phyloP scores from a whole-genome alignment of 2,113 vertebrate species.

The Tragelaphus buxtoni region DNA sequence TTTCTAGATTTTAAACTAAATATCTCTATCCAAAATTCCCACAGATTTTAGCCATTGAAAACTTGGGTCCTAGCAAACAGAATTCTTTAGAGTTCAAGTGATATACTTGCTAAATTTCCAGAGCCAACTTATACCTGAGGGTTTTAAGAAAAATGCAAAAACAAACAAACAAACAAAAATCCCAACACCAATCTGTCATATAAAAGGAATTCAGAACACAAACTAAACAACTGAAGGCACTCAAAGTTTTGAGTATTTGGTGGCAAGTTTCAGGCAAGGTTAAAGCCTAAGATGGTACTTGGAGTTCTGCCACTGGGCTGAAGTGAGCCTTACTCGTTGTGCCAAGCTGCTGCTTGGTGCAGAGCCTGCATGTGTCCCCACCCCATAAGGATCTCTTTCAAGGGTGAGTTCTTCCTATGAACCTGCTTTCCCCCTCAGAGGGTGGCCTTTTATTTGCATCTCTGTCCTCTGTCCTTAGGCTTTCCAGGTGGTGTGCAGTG shows the following conservation, averaged over 20 bases:
- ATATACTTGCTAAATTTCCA: background rate
- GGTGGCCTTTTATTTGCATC: background rate
- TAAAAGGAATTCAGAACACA: background rate
- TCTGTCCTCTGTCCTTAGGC: background rate
- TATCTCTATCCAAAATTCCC: background rate
- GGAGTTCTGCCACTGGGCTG: no score
- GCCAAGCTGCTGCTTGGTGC: fast-evolving
- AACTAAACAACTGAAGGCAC: background rate
- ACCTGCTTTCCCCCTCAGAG: background rate
- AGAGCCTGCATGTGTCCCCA: no score
- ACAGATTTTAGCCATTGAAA: background rate
- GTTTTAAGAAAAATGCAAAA: background rate
- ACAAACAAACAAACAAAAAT: background rate
- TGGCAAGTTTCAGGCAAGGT: background rate
- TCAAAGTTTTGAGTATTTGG: fast-evolving
- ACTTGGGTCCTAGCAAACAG: background rate
- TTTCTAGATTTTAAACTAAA: background rate
- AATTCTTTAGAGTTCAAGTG: background rate
- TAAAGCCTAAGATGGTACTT: background rate
- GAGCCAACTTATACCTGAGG: background rate
- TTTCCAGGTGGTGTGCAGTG: background rate
- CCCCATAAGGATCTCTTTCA: fast-evolving
- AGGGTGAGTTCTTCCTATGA: background rate
- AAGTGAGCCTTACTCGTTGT: background rate
- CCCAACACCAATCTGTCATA: background rate